Percentiles rank a stretch among this genome's conserved stretches.
Conservation (phyloP, 2,113 vertebrate species). For the Atlantisia rogersi region DNA sequence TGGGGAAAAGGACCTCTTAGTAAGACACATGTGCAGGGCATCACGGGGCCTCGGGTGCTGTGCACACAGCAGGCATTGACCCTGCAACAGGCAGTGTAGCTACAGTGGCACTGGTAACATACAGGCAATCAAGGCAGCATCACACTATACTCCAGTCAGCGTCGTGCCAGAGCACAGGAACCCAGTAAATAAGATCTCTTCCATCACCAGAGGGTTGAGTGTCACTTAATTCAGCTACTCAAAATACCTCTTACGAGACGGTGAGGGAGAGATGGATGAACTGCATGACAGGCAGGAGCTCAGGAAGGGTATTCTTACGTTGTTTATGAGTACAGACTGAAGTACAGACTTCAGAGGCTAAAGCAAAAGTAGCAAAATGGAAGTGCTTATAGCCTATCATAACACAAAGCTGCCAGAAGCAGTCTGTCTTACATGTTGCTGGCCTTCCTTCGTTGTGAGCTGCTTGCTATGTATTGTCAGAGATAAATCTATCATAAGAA, state of each 20-base stretch:
- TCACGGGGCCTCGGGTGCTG: too few relatives aligned
- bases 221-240: background rate
- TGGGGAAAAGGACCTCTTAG: background rate
- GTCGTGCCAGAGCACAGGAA: background rate
- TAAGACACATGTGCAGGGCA: background rate
- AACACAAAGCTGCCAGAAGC: background rate
- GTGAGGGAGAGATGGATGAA: background rate
- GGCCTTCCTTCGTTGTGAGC: background rate
- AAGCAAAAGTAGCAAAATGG: background rate
- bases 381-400: background rate
- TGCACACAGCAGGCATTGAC: background rate
- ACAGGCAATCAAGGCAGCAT: background rate
- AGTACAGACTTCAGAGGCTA: background rate
- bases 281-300: background rate
- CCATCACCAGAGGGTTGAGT: background rate
- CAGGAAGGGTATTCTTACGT: background rate
- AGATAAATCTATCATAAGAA: background rate
- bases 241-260: background rate
- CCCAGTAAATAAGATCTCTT: background rate
- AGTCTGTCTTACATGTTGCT: background rate
- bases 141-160: background rate
- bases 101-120: background rate
- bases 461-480: background rate
- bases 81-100: rapidly evolving
- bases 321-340: background rate